These are phyloP conservation scores for Eulacestoma nigropectus DNA, from an alignment of 2,113 vertebrate genomes.

Conservation along the genomic window DNA sequence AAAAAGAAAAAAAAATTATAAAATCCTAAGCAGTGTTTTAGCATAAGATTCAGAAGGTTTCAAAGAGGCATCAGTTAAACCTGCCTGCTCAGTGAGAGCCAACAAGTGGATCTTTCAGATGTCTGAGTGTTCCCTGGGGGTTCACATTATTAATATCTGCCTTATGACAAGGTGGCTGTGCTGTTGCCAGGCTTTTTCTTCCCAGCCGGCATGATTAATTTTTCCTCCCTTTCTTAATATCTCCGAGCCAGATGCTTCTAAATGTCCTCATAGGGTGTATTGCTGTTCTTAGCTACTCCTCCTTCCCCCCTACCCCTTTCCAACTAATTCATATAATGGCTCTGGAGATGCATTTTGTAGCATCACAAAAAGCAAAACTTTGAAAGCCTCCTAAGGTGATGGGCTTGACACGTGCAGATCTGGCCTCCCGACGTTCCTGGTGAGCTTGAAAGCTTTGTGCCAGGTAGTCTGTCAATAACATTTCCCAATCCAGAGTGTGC, in stretches of 20 bases:
- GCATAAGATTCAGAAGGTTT: not conserved
- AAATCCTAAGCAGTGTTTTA: not conserved
- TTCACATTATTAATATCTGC: constrained; percentile 64
- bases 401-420: not conserved
- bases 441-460: not conserved
- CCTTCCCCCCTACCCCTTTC: not conserved
- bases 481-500: not conserved
- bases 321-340: constrained; percentile 80
- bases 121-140: constrained; percentile 46
- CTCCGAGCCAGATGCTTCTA: constrained; percentile 72
- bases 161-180: constrained; percentile 64
- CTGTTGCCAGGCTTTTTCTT: constrained; percentile 48
- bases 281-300: constrained; percentile 72
- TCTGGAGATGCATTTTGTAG: constrained; percentile 72
- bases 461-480: constrained; percentile 8
- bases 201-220: constrained; percentile 65
- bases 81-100: not conserved
- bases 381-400: constrained; percentile 35
- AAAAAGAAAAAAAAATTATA: not conserved
- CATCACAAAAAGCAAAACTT: constrained; percentile 32
- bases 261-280: constrained; percentile 74
- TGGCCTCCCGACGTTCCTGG: not conserved
- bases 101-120: constrained; percentile 50
- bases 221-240: constrained; percentile 85
- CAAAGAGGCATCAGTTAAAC: constrained; percentile 41